phyloP scores from a whole-genome alignment of 2,113 vertebrate species.

The Ophiodon elongatus region DNA sequence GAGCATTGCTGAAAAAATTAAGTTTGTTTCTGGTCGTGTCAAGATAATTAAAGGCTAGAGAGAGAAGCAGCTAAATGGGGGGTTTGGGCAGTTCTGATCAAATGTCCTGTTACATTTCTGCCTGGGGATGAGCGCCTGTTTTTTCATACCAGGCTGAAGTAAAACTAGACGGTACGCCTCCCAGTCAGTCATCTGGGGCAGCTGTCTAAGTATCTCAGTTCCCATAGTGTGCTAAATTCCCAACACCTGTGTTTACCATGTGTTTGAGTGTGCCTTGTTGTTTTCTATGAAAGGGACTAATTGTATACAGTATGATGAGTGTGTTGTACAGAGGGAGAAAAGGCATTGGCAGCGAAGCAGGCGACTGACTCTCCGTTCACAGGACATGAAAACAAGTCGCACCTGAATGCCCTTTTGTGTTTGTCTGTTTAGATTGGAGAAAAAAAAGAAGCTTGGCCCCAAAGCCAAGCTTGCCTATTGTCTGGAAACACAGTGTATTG shows the following conservation, averaged over 20 bases:
- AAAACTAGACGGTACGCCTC: background rate
- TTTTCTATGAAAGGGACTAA: background rate
- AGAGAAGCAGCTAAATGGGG: background rate
- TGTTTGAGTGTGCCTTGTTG: background rate
- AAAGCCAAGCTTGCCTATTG: conserved; percentile 28
- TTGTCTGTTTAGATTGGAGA: conserved; percentile 13
- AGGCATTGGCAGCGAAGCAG: background rate
- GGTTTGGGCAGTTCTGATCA: conserved; percentile 3
- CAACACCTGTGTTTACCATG: background rate
- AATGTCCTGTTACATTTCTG: background rate
- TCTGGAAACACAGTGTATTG: conserved; percentile 31
- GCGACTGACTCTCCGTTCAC: background rate
- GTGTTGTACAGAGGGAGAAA: background rate
- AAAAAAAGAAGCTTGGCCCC: conserved; percentile 19
- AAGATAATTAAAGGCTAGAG: background rate
- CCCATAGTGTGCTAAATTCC: background rate
- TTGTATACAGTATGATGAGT: background rate
- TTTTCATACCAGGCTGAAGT: background rate
- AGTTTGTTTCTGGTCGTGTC: background rate
- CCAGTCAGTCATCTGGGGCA: background rate
- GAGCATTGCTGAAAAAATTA: background rate
- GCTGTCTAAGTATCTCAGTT: background rate
- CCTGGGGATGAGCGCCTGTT: background rate
- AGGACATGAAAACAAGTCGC: conserved; percentile 27
- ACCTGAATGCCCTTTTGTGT: conserved; percentile 37